Evolutionary conservation across 2,797 vertebrate genomes (phyloP).

Genomic region (Anguilla megastoma): DNA sequence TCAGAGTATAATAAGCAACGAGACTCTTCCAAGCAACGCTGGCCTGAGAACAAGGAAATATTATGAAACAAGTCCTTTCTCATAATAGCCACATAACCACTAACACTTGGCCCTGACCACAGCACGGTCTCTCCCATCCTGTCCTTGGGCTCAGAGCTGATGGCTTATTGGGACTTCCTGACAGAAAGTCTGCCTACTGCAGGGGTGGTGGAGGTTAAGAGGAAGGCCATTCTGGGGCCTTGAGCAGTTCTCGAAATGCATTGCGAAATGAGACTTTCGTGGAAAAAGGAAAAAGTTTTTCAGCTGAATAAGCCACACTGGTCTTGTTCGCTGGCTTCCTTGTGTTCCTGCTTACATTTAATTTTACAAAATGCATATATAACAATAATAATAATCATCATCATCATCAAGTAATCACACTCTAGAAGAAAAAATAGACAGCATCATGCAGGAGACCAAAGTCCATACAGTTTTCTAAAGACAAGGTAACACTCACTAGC

Average conservation of each 20-base stretch:
- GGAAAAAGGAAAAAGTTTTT: constrained; percentile 47
- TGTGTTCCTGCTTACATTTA: constrained; percentile 2
- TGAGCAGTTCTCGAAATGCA: not conserved
- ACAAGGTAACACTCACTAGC: not conserved
- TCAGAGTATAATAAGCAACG: not conserved
- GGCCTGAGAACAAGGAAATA: not conserved
- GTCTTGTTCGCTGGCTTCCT: not conserved
- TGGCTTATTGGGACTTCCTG: not conserved
- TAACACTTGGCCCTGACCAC: not conserved
- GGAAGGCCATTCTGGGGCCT: not conserved
- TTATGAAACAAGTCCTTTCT: not conserved
- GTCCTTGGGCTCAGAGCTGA: not conserved
- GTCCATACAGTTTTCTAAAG: not conserved
- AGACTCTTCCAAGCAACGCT: not conserved
- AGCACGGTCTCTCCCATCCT: not conserved
- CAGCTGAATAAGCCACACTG: not conserved
- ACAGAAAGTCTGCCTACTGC: not conserved
- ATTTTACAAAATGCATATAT: not conserved
- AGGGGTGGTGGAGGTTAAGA: not conserved
- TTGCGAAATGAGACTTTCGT: constrained; percentile 44
- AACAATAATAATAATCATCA: not conserved
- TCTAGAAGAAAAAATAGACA: not conserved
- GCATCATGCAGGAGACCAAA: not conserved
- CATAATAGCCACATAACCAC: not conserved
- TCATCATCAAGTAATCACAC: no score